These are phyloP conservation scores for Zaprionus kolodkinae DNA, from an alignment of 1,140 invertebrate species.

Conservation along the genomic window DNA sequence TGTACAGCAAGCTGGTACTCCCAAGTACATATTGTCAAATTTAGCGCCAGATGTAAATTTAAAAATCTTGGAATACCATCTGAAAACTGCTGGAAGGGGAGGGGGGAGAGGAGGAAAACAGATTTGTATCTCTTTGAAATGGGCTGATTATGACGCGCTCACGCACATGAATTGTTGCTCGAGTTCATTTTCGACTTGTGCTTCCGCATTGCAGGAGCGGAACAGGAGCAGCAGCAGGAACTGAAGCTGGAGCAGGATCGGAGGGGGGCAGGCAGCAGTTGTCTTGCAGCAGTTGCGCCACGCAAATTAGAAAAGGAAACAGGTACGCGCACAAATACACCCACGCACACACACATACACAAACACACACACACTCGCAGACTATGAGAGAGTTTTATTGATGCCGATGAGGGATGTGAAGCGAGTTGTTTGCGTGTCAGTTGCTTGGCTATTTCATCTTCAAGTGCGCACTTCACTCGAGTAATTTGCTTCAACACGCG, in stretches of 20 bases:
- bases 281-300: slow-evolving; percentile 61
- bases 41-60: neutral
- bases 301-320: slow-evolving; percentile 67
- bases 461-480: slow-evolving; percentile 72
- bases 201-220: slow-evolving; percentile 6
- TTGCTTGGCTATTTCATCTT: slow-evolving; percentile 74
- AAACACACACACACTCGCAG: neutral
- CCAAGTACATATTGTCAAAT: neutral
- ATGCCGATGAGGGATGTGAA: slow-evolving; percentile 40
- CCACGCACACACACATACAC: neutral
- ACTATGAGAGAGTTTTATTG: slow-evolving; percentile 51
- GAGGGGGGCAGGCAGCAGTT: slow-evolving; percentile 25
- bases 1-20: neutral
- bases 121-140: slow-evolving; percentile 34
- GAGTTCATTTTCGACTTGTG: slow-evolving; percentile 28
- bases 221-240: neutral
- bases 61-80: neutral
- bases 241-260: neutral
- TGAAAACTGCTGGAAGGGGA: neutral
- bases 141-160: slow-evolving; percentile 22
- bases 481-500: slow-evolving; percentile 72
- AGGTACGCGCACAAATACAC: neutral
- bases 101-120: neutral
- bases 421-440: slow-evolving; percentile 58
- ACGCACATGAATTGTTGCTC: slow-evolving; percentile 22